Percentiles rank a stretch among this genome's conserved stretches.
These are phyloP conservation scores for Bombus waltoni DNA, from an alignment of 1,140 invertebrate genomes.

Conservation along the genomic window DNA sequence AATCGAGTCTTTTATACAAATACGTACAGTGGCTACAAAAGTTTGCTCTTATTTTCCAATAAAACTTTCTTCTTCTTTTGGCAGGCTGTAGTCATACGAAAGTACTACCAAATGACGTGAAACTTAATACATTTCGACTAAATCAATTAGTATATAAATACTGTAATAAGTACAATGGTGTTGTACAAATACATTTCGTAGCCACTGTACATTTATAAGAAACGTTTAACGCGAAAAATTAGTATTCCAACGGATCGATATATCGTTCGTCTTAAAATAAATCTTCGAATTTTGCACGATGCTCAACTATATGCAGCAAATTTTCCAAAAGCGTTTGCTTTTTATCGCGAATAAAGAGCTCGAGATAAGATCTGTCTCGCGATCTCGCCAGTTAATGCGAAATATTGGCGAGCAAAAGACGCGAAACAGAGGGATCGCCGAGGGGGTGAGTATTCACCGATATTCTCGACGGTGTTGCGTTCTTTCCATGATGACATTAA, in stretches of 20 bases:
- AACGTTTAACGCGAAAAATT: no score
- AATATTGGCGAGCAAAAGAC: neutral
- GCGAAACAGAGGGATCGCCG: neutral
- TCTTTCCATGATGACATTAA: constrained; percentile 32
- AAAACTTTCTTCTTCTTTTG: no score
- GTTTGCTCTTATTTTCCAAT: no score
- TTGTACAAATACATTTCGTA: no score
- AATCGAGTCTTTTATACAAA: no score
- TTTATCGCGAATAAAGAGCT: neutral
- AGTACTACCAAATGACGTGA: no score
- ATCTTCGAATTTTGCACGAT: neutral
- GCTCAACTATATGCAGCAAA: neutral
- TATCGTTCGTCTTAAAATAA: neutral
- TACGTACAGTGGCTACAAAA: no score
- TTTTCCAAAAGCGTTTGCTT: neutral
- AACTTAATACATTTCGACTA: no score
- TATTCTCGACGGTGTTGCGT: constrained; percentile 27
- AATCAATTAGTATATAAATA: no score
- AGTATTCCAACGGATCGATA: neutral
- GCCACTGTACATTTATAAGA: no score
- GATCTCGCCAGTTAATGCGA: neutral
- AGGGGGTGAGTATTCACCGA: neutral
- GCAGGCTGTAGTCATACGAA: no score
- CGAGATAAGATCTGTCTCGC: neutral
- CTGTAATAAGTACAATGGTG: no score